Percentiles rank a stretch among this genome's conserved stretches.
These are phyloP conservation scores for Aphidoletes aphidimyza DNA, from an alignment of 2,888 invertebrate species.

Conservation along the genomic window DNA sequence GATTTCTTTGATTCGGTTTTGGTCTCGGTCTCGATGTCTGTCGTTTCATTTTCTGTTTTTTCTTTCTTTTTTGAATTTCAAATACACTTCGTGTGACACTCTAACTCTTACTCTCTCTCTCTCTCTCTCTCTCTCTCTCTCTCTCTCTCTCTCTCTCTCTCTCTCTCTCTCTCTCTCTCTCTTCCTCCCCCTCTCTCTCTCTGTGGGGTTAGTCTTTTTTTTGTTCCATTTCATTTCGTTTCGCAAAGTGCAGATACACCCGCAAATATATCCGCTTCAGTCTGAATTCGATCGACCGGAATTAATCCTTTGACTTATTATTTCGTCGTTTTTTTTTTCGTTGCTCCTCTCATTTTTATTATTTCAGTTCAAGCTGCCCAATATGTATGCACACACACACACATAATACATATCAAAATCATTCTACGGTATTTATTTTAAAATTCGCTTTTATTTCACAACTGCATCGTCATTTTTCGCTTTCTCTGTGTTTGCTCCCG, in stretches of 20 bases:
- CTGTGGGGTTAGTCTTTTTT: background rate
- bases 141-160: background rate
- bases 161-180: background rate
- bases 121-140: no score
- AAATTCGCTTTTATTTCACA: background rate
- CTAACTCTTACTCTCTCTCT: no score
- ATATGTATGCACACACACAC: no score
- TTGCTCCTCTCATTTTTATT: slow-evolving; percentile 1
- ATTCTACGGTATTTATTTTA: no score
- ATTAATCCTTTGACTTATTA: slow-evolving; percentile 50
- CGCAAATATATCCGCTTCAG: slow-evolving; percentile 26
- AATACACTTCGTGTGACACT: no score
- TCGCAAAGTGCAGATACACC: background rate
- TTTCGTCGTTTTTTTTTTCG: background rate
- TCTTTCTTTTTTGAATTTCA: no score
- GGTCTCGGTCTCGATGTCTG: no score
- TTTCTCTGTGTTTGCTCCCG: no score
- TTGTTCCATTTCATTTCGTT: background rate
- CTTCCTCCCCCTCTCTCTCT: background rate
- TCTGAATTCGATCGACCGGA: slow-evolving; percentile 47
- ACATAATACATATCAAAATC: no score
- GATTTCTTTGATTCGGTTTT: slow-evolving; percentile 47
- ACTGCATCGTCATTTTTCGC: slow-evolving; percentile 10
- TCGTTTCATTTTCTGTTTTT: no score
- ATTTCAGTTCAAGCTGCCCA: background rate